Percentiles rank a stretch among this genome's conserved stretches.
Evolutionary conservation across 2,888 invertebrate genomes (phyloP).

Genomic region (Zele albiditarsus): DNA sequence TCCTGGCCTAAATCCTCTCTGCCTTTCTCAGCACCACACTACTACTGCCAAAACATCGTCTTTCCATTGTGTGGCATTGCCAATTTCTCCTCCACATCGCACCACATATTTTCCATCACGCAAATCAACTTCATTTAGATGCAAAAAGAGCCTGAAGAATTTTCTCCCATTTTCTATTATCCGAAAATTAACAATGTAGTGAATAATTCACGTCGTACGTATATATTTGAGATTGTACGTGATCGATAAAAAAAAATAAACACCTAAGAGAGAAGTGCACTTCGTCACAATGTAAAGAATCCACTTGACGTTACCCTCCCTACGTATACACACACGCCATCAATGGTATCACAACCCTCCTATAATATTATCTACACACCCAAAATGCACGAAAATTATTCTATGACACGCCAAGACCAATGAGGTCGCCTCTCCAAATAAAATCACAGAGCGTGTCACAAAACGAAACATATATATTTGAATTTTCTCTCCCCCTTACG

Average conservation of each 20-base stretch:
- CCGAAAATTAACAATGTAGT: no score
- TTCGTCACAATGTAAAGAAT: constrained; percentile 27
- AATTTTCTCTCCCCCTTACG: neutral
- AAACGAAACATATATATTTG: neutral
- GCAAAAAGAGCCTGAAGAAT: no score
- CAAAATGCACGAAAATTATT: constrained; percentile 28
- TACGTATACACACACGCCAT: neutral
- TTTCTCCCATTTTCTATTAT: no score
- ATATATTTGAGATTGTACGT: constrained; percentile 35
- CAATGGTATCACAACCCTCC: neutral
- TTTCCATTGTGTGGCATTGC: constrained; percentile 20
- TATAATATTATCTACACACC: constrained; percentile 4
- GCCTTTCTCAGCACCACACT: constrained; percentile 41
- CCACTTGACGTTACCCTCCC: constrained; percentile 26
- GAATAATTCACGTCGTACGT: no score
- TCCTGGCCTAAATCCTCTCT: constrained; percentile 57
- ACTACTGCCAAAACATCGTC: constrained; percentile 26
- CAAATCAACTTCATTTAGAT: neutral
- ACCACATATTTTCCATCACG: neutral
- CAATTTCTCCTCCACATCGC: constrained; percentile 30
- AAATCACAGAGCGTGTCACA: neutral
- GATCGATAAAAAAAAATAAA: constrained; percentile 29
- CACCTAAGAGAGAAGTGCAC: constrained; percentile 18
- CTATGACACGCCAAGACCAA: constrained; percentile 32
- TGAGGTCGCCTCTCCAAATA: neutral